phyloP scores from a whole-genome alignment of 1,140 invertebrate genomes.

The Anadara kagoshimensis region DNA sequence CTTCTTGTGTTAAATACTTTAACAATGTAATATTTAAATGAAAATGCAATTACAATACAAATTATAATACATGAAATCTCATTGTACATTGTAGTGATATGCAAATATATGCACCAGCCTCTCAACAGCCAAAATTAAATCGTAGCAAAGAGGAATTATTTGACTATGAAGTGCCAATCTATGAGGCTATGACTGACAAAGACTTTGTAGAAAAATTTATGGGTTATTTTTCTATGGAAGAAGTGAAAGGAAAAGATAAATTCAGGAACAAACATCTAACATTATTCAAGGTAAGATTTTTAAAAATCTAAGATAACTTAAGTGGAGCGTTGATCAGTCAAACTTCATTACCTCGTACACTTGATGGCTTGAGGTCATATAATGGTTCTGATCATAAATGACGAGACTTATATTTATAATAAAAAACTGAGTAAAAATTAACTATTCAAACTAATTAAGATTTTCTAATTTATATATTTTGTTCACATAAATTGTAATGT shows the following conservation, averaged over 20 bases:
- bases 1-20: no score
- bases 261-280: conserved; percentile 81
- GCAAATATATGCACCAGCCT: conserved; percentile 75
- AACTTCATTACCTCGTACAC: no score
- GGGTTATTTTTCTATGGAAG: conserved; percentile 86
- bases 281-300: conserved; percentile 81
- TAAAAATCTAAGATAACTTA: no score
- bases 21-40: no score
- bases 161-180: conserved; percentile 79
- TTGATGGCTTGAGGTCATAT: no score
- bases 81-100: conserved; percentile 48
- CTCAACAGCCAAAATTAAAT: conserved; percentile 79
- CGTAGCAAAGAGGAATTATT: conserved; percentile 70
- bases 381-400: no score
- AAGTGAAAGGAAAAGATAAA: conserved; percentile 89
- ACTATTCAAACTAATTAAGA: no score
- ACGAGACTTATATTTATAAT: no score
- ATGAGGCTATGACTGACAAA: conserved; percentile 82
- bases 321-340: no score
- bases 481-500: no score
- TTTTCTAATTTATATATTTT: no score
- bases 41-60: background rate
- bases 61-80: background rate
- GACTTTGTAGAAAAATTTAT: conserved; percentile 84
- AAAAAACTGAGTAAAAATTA: no score